These are phyloP conservation scores for Orgyia antiqua DNA, from an alignment of 2,888 invertebrate species.

Conservation along the genomic window DNA sequence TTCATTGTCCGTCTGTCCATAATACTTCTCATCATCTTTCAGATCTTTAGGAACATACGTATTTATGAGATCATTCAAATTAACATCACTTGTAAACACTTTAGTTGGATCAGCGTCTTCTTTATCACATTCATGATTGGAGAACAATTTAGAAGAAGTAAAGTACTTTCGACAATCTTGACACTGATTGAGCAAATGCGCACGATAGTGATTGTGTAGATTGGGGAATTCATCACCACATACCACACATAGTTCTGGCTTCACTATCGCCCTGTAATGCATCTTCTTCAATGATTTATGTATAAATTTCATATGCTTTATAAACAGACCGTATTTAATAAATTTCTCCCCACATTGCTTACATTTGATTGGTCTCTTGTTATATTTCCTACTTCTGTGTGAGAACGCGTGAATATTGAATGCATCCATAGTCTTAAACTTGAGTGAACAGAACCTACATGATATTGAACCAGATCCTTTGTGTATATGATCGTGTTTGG, in stretches of 20 bases:
- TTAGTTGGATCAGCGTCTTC: slow-evolving; percentile 56
- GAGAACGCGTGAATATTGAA: slow-evolving; percentile 72
- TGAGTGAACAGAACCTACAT: slow-evolving; percentile 65
- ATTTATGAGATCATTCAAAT: slow-evolving; percentile 49
- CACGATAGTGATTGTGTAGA: slow-evolving; percentile 80
- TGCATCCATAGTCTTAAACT: slow-evolving; percentile 70
- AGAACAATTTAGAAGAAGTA: slow-evolving; percentile 52
- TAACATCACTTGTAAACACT: slow-evolving; percentile 55
- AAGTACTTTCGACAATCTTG: slow-evolving; percentile 66
- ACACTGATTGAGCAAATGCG: slow-evolving; percentile 77
- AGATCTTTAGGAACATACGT: slow-evolving; percentile 58
- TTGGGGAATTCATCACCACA: slow-evolving; percentile 79
- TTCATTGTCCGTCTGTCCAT: slow-evolving; percentile 53
- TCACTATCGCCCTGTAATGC: slow-evolving; percentile 59
- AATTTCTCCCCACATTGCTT: slow-evolving; percentile 63
- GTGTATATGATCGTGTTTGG: slow-evolving; percentile 58
- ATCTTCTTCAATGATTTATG: slow-evolving; percentile 60
- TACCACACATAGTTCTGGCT: slow-evolving; percentile 77
- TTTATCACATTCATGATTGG: slow-evolving; percentile 52
- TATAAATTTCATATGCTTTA: slow-evolving; percentile 57
- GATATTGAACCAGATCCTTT: slow-evolving; percentile 64
- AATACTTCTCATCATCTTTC: slow-evolving; percentile 63
- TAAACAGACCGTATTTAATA: slow-evolving; percentile 64
- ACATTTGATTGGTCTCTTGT: slow-evolving; percentile 64
- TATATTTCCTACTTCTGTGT: slow-evolving; percentile 67